phyloP scores from a whole-genome alignment of 2,888 invertebrate species.

The Charanyca ferruginea region DNA sequence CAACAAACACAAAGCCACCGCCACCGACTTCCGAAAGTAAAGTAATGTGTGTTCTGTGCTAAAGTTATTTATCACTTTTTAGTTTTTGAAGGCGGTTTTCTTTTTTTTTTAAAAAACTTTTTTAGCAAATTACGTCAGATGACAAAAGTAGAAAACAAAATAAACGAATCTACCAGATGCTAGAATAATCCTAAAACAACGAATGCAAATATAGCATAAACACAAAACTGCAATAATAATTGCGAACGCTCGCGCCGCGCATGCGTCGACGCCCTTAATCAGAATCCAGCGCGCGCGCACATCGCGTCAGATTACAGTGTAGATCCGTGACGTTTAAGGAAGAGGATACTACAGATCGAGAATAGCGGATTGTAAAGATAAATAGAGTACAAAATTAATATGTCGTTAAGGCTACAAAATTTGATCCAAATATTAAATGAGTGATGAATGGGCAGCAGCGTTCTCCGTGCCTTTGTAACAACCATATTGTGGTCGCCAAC shows the following conservation, averaged over 20 bases:
- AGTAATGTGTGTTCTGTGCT: too few relatives aligned
- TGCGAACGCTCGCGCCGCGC: slow-evolving; percentile 53
- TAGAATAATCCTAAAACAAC: slow-evolving; percentile 28
- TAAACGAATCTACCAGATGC: background rate
- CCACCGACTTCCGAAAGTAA: too few relatives aligned
- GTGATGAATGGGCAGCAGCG: too few relatives aligned
- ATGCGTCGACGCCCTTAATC: slow-evolving; percentile 77
- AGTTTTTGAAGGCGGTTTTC: too few relatives aligned
- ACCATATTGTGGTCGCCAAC: too few relatives aligned
- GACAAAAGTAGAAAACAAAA: background rate
- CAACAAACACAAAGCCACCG: too few relatives aligned
- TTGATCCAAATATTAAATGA: too few relatives aligned
- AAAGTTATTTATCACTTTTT: too few relatives aligned
- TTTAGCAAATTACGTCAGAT: background rate
- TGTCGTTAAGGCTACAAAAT: background rate
- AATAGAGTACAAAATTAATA: background rate
- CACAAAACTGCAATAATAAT: slow-evolving; percentile 56
- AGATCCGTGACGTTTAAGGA: slow-evolving; percentile 65
- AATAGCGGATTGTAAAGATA: slow-evolving; percentile 11
- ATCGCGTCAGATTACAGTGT: slow-evolving; percentile 75
- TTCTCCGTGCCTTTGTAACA: too few relatives aligned
- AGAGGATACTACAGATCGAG: slow-evolving; percentile 21
- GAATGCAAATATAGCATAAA: slow-evolving; percentile 36
- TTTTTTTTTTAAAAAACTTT: too few relatives aligned
- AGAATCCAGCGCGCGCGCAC: slow-evolving; percentile 74